Base-by-base conservation (phyloP, 2,888 invertebrate species). In the Trachelus tabidus region DNA sequence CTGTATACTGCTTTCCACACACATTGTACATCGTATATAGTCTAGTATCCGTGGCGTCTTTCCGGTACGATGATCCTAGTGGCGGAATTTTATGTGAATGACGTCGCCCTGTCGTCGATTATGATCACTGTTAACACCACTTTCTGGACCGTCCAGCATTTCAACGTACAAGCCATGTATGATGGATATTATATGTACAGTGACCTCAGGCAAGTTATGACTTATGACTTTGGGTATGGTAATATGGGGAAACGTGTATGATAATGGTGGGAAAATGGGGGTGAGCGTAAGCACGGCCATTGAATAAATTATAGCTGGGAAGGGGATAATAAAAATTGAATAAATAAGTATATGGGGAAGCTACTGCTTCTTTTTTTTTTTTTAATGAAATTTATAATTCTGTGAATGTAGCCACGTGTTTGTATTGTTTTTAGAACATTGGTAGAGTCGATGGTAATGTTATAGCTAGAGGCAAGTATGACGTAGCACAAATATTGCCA, bases 61-160 rank as follows among this genome's bases (percentile, higher is more conserved):
- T 71, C 31, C 71, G 71, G 69, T 69, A 34, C 33, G 69, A 23
- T 23, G 56, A 56, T 56, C 23, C 56, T 9, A n/a, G 33, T 35
- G 77, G n/a, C 35, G 77, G 69, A 11, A 23, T 77, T 77, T 77
- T 77, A 77, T 75, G 74, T 75, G 34, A 33, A 68, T 75, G 77
- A 75, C 69, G 77, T 68, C 75, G 71, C 71, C 40, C 74, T 75
- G 75, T 69, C 69, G 77, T 56, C 33, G 77, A 77, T 77, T 77
- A 77, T 75, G 77, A 77, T 77, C 77, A 40, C 33, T 34, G 77
- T 9, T 71, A 31, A 71, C 71, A 71, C 33, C 71, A 23, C 71
- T 56, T 56, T 9, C 56, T 56, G 23, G 23, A 56, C 56, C 23
- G 56, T 56, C 23, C 56, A 56, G 23, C 56, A 6, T 23, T 56